phyloP scores from a whole-genome alignment of 2,888 invertebrate species.

The Cylloceria caligata region DNA sequence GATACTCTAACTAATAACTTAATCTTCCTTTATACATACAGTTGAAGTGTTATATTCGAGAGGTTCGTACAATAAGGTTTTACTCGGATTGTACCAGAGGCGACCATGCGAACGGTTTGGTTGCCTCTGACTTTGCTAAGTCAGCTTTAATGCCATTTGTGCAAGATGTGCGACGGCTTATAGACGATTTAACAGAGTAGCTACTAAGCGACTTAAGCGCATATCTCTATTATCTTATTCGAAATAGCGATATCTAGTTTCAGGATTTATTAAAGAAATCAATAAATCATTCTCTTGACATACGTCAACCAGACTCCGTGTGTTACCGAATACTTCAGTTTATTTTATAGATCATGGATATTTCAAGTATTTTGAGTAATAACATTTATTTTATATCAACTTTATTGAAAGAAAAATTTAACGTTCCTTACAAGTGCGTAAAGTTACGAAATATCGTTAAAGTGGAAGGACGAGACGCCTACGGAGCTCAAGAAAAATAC shows the following conservation, averaged over 20 bases:
- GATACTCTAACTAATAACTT: neutral
- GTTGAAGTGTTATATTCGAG: too few species aligned
- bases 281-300: too few species aligned
- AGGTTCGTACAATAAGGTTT: too few species aligned
- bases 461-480: neutral
- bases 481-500: slow-evolving; percentile 25
- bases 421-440: neutral
- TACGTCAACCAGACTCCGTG: too few species aligned
- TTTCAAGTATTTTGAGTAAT: neutral
- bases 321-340: too few species aligned
- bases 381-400: neutral
- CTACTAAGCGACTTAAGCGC: neutral
- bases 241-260: neutral
- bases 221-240: neutral
- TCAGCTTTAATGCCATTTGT: neutral
- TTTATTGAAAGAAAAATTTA: neutral
- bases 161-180: neutral
- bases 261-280: neutral
- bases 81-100: neutral
- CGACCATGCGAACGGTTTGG: neutral
- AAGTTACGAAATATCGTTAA: slow-evolving; percentile 28
- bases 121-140: neutral
- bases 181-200: neutral
- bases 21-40: neutral
- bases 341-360: too few species aligned